These are phyloP conservation scores for Disparrhopalites patrizii DNA, from an alignment of 2,888 invertebrate genomes.

Conservation along the genomic window DNA sequence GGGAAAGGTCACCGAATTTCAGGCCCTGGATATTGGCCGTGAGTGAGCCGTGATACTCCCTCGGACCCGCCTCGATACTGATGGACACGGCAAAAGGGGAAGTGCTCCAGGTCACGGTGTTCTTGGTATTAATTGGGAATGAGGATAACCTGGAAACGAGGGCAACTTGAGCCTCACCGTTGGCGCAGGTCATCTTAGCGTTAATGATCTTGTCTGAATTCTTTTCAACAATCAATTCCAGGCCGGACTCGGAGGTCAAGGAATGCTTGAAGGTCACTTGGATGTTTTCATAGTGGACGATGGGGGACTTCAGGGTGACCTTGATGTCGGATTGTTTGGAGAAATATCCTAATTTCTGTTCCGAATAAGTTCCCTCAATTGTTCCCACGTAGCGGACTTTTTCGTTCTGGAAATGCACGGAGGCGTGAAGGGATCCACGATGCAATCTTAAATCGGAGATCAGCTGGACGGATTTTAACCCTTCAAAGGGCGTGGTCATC, in stretches of 20 bases:
- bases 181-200: background rate
- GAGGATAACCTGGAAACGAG: conserved; percentile 22
- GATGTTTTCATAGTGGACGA: conserved; percentile 38
- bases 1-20: conserved; percentile 30
- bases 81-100: background rate
- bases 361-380: conserved; percentile 30
- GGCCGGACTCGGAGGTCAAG: conserved; percentile 10
- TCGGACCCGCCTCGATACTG: conserved; percentile 29
- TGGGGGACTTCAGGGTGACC: conserved; percentile 38
- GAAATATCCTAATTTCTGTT: background rate
- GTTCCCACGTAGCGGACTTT: conserved; percentile 38
- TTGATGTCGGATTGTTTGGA: conserved; percentile 25
- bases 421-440: conserved; percentile 7
- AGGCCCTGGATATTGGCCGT: conserved; percentile 36
- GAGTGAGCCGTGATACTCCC: conserved; percentile 27
- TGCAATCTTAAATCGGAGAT: conserved; percentile 26
- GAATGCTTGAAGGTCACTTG: background rate
- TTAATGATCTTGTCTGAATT: conserved; percentile 27
- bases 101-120: conserved; percentile 12
- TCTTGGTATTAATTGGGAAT: conserved; percentile 13
- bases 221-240: conserved; percentile 10
- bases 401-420: conserved; percentile 41
- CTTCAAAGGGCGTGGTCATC: conserved; percentile 36
- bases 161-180: conserved; percentile 3
- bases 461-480: conserved; percentile 30